phyloP scores from a whole-genome alignment of 2,888 invertebrate genomes.

The Archaeoteleia sp. region DNA sequence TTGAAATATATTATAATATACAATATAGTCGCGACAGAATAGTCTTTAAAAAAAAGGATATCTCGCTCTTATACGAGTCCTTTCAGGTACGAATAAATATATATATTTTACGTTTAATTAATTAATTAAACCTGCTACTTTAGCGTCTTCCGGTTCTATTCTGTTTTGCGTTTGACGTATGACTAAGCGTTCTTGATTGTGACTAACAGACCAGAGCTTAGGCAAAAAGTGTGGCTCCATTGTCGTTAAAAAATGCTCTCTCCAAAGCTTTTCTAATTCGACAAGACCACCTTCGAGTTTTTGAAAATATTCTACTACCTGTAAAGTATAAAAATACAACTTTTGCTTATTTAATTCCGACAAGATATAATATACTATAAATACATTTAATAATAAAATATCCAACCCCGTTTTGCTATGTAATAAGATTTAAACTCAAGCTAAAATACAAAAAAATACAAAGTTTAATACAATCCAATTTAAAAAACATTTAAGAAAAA shows the following conservation, averaged over 20 bases:
- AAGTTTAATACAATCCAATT: no score
- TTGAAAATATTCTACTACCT: slow-evolving; percentile 79
- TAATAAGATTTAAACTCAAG: no score
- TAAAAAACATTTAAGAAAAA: no score
- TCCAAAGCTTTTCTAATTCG: slow-evolving; percentile 83
- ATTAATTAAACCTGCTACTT: slow-evolving; percentile 64
- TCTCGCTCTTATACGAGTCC: slow-evolving; percentile 69
- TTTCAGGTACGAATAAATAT: slow-evolving; percentile 52
- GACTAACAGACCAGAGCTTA: slow-evolving; percentile 84
- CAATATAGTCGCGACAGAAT: slow-evolving; percentile 48
- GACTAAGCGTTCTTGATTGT: slow-evolving; percentile 80
- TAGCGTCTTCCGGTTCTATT: slow-evolving; percentile 69
- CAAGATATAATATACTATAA: background rate
- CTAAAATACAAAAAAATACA: no score
- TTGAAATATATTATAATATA: slow-evolving; percentile 42
- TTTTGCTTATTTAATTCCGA: background rate
- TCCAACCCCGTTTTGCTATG: no score
- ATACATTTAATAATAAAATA: no score
- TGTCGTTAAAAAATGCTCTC: slow-evolving; percentile 83
- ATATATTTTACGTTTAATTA: slow-evolving; percentile 25
- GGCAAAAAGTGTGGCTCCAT: slow-evolving; percentile 86
- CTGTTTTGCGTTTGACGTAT: slow-evolving; percentile 69
- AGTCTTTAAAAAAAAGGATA: slow-evolving; percentile 62
- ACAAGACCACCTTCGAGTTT: slow-evolving; percentile 78
- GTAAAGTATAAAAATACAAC: slow-evolving; percentile 27